A percentile compares a stretch with the other conserved stretches of the same genome.
Conservation (phyloP, 64 coral and sea anemone species). For the Orbicella faveolata region DNA sequence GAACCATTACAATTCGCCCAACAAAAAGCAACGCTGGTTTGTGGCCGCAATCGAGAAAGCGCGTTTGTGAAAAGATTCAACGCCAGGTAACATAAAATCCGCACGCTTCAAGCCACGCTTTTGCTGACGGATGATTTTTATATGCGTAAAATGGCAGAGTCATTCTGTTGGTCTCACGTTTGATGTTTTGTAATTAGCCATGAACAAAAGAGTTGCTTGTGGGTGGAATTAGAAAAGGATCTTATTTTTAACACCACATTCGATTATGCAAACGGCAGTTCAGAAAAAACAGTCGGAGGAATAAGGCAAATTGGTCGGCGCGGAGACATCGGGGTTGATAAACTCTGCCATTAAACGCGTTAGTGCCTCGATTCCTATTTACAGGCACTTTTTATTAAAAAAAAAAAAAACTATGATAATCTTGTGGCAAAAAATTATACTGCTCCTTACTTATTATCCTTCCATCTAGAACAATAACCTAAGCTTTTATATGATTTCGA, state of each 20-base stretch:
- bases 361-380: constrained; percentile 8
- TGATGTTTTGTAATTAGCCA: constrained; percentile 19
- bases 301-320: neutral
- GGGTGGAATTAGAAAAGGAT: constrained; percentile 24
- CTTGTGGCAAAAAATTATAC: constrained; percentile 6
- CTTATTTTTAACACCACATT: neutral
- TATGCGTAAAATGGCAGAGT: constrained; percentile 2
- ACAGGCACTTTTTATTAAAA: neutral
- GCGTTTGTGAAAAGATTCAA: neutral
- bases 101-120: neutral
- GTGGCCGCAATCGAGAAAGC: neutral
- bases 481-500: constrained; percentile 15
- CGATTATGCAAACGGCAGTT: neutral
- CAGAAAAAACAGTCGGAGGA: neutral
- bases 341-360: neutral
- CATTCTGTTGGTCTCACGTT: neutral
- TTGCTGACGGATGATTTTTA: neutral
- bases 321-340: neutral
- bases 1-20: constrained; percentile 1
- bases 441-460: neutral
- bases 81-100: too few relatives aligned
- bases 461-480: constrained; percentile 16
- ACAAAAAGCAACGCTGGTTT: neutral
- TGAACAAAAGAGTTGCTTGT: constrained; percentile 16
- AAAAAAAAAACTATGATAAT: constrained; percentile 39